These are phyloP conservation scores for Spisula subtruncata DNA, from an alignment of 2,888 invertebrate species.

Conservation along the genomic window DNA sequence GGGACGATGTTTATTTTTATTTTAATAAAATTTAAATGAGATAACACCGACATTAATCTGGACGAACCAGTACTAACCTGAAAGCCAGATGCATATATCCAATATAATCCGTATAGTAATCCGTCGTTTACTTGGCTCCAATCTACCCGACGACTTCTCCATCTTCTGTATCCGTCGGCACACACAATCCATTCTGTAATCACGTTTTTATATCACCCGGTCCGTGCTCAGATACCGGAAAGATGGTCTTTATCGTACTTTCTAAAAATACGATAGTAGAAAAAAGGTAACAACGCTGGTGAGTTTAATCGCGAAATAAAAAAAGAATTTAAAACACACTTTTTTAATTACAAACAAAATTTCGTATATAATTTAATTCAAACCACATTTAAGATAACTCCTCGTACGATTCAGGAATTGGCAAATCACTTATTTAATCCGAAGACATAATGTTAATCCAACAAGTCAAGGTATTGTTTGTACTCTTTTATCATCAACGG, in stretches of 20 bases:
- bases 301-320: background rate
- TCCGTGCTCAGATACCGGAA: slow-evolving; percentile 9
- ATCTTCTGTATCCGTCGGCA: slow-evolving; percentile 18
- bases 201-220: background rate
- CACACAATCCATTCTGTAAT: slow-evolving; percentile 4
- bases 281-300: background rate
- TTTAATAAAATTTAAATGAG: too few species aligned
- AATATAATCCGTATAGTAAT: slow-evolving; percentile 4
- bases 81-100: slow-evolving; percentile 15
- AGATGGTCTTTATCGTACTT: background rate
- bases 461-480: too few species aligned
- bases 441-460: too few species aligned
- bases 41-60: too few species aligned
- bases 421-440: too few species aligned
- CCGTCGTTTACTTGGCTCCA: background rate
- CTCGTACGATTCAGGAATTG: background rate
- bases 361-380: background rate
- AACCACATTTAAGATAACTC: background rate
- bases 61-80: background rate
- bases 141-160: background rate
- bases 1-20: too few species aligned
- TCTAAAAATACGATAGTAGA: background rate
- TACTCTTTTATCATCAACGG: too few species aligned
- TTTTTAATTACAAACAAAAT: background rate
- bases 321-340: background rate